A percentile compares a stretch with the other conserved stretches of the same genome.
Evolutionary conservation across 2,797 vertebrate genomes (phyloP).

Genomic region (Amblyraja radiata): DNA sequence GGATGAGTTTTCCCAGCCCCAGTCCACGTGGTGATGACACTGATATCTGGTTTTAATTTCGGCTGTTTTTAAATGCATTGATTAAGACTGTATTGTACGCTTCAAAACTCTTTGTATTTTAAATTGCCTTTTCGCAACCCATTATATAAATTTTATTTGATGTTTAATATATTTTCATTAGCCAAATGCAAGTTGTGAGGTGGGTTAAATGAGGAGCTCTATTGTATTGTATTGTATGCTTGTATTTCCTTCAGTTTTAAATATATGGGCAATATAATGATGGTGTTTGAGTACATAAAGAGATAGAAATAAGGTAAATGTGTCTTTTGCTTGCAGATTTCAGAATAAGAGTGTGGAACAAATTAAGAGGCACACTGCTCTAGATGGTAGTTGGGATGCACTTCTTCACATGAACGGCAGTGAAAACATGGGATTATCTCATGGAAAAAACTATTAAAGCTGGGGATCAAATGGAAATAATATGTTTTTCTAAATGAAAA

Average conservation of each 20-base stretch:
- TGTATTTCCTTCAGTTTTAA: background rate
- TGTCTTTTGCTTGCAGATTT: background rate
- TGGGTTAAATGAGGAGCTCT: background rate
- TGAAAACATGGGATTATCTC: background rate
- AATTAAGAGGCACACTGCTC: background rate
- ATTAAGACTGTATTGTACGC: background rate
- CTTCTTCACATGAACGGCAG: background rate
- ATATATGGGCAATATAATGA: background rate
- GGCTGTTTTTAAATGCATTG: background rate
- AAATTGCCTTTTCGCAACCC: too few species aligned
- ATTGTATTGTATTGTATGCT: background rate
- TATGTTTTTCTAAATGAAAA: too few species aligned
- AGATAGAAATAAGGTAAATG: background rate
- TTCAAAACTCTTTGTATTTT: background rate
- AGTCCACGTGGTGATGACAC: background rate
- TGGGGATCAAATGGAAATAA: background rate
- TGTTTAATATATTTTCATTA: background rate
- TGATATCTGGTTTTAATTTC: background rate
- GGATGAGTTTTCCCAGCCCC: background rate
- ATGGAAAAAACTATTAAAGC: background rate
- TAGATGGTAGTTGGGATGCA: background rate
- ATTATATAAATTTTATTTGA: background rate
- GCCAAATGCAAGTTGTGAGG: too few species aligned
- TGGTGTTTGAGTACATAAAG: background rate
- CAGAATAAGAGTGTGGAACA: background rate